Conservation (phyloP, 2,113 vertebrate genomes). For the Nerophis ophidion region DNA sequence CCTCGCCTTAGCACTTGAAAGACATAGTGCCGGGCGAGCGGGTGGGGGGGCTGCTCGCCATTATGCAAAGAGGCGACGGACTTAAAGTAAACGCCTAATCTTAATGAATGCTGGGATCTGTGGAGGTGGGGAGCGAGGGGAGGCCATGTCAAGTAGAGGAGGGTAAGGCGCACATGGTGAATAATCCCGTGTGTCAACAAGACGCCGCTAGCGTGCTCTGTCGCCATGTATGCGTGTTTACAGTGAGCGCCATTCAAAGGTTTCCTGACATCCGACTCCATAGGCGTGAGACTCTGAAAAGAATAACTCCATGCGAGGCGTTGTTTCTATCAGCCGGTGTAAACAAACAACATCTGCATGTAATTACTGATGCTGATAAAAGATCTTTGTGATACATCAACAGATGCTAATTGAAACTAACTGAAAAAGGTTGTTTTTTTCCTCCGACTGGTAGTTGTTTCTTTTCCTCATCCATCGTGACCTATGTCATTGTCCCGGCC, state of each 20-base stretch:
- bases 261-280: conserved; percentile 43
- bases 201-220: conserved; percentile 51
- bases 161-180: conserved; percentile 67
- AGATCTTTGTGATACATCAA: conserved; percentile 18
- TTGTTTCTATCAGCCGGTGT: neutral
- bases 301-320: neutral
- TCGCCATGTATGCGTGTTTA: conserved; percentile 54
- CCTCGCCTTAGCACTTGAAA: conserved; percentile 56
- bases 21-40: conserved; percentile 48
- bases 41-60: conserved; percentile 55
- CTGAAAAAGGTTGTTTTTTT: neutral
- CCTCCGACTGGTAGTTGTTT: conserved; percentile 9
- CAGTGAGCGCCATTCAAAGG: conserved; percentile 48
- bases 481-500: conserved; percentile 55
- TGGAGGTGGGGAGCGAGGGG: conserved; percentile 53
- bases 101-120: conserved; percentile 69
- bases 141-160: conserved; percentile 65
- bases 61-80: conserved; percentile 65
- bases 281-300: neutral
- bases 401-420: conserved; percentile 18
- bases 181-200: conserved; percentile 72
- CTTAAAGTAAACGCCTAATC: conserved; percentile 70
- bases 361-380: conserved; percentile 10
- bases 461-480: conserved; percentile 43
- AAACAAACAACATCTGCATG: conserved; percentile 5